These are phyloP conservation scores for Agrilus planipennis DNA, from an alignment of 1,140 invertebrate species.

Conservation along the genomic window DNA sequence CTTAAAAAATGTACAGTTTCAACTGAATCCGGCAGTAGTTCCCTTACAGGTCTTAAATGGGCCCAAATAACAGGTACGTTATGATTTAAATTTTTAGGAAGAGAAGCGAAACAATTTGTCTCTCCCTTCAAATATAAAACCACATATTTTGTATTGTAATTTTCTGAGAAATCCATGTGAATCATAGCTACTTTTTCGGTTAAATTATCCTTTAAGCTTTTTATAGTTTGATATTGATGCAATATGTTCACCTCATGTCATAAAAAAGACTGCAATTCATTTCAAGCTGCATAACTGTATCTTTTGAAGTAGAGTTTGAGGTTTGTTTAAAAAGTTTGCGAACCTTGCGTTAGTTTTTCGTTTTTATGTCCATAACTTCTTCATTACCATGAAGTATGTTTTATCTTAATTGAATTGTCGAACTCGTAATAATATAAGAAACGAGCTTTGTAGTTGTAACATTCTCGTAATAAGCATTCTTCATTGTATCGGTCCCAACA, in stretches of 20 bases:
- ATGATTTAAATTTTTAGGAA: neutral
- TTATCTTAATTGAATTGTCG: neutral
- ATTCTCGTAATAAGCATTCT: neutral
- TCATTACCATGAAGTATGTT: neutral
- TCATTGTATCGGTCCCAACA: no score
- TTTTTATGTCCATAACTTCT: neutral
- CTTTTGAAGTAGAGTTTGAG: neutral
- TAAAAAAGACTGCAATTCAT: neutral
- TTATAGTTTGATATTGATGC: neutral
- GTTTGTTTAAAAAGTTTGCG: neutral
- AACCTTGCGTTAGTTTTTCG: conserved; percentile 1
- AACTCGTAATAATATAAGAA: neutral
- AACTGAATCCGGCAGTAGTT: no score
- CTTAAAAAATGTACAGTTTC: no score
- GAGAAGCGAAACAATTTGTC: neutral
- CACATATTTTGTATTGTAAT: conserved; percentile 1
- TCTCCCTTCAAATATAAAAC: no score
- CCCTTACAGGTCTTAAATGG: neutral
- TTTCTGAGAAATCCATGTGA: conserved; percentile 3
- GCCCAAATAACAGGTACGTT: neutral
- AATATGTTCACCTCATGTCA: neutral
- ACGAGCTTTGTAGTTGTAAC: neutral
- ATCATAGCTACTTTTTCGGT: neutral
- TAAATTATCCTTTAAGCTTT: neutral
- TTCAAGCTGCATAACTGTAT: neutral